phyloP scores from a whole-genome alignment of 2,888 invertebrate species.

The Conchocele bisecta region DNA sequence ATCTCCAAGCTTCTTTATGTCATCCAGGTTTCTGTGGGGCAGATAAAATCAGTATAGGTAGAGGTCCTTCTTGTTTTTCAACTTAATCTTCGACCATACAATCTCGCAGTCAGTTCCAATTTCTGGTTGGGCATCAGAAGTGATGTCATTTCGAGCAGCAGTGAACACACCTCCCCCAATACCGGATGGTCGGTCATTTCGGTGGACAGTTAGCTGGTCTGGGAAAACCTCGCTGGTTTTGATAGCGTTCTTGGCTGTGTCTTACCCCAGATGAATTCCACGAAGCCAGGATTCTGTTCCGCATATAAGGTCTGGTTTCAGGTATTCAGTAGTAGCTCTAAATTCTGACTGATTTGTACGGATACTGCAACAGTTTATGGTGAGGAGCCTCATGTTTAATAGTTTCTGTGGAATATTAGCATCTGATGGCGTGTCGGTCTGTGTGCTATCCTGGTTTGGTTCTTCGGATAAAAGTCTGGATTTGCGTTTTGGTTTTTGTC shows the following conservation, averaged over 20 bases:
- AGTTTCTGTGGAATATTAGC: not conserved
- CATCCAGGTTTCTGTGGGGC: too few species aligned
- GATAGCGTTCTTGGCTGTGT: slow-evolving; percentile 17
- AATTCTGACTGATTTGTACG: slow-evolving; percentile 23
- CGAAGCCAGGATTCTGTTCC: slow-evolving; percentile 24
- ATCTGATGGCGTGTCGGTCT: not conserved
- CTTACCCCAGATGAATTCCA: slow-evolving; percentile 17
- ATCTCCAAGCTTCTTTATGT: too few species aligned
- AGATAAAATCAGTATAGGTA: too few species aligned
- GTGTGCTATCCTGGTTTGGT: not conserved
- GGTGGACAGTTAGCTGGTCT: not conserved
- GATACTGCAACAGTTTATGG: slow-evolving; percentile 10
- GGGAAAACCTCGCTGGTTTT: slow-evolving; percentile 26
- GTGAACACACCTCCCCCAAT: slow-evolving; percentile 23
- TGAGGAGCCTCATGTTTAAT: not conserved
- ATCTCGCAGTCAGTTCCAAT: slow-evolving; percentile 36
- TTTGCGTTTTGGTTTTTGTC: too few species aligned
- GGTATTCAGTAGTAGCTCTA: slow-evolving; percentile 11
- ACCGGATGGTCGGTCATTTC: slow-evolving; percentile 13
- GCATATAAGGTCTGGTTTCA: slow-evolving; percentile 28
- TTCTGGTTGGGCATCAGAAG: slow-evolving; percentile 13
- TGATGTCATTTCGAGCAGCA: slow-evolving; percentile 1
- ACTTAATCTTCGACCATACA: slow-evolving; percentile 22
- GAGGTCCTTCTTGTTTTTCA: too few species aligned
- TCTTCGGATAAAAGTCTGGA: too few species aligned